phyloP scores from a whole-genome alignment of 2,888 invertebrate species.

The Luffia ferchaultella region DNA sequence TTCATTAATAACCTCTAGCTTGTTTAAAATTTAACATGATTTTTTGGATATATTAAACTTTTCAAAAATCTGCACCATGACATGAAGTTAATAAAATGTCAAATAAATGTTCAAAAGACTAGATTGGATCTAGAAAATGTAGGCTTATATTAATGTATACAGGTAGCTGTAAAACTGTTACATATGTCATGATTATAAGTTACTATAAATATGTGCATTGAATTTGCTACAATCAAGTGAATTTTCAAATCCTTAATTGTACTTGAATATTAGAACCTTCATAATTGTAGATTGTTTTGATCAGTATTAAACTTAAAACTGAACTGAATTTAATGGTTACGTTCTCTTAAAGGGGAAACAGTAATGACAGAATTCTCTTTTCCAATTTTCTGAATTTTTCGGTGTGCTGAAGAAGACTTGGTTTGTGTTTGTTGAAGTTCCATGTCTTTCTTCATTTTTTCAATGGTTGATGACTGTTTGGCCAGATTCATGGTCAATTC shows the following conservation, averaged over 20 bases:
- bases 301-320: neutral
- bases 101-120: no score
- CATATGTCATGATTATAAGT: neutral
- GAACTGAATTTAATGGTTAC: constrained; percentile 33
- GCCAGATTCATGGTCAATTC: constrained; percentile 49
- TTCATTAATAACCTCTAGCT: no score
- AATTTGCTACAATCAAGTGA: no score
- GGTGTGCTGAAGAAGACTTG: constrained; percentile 44
- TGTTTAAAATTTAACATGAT: no score
- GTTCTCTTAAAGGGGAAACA: constrained; percentile 52
- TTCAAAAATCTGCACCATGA: no score
- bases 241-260: no score
- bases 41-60: no score
- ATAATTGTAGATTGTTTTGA: no score
- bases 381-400: constrained; percentile 46
- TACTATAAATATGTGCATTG: no score
- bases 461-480: constrained; percentile 49
- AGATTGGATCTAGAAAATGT: neutral
- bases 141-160: neutral
- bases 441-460: constrained; percentile 48
- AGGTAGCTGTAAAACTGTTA: neutral
- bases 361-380: constrained; percentile 48
- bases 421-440: constrained; percentile 35
- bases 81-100: no score
- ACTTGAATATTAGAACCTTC: no score